These are phyloP conservation scores for Tetramorium alpestre DNA, from an alignment of 1,140 invertebrate genomes.

Conservation along the genomic window DNA sequence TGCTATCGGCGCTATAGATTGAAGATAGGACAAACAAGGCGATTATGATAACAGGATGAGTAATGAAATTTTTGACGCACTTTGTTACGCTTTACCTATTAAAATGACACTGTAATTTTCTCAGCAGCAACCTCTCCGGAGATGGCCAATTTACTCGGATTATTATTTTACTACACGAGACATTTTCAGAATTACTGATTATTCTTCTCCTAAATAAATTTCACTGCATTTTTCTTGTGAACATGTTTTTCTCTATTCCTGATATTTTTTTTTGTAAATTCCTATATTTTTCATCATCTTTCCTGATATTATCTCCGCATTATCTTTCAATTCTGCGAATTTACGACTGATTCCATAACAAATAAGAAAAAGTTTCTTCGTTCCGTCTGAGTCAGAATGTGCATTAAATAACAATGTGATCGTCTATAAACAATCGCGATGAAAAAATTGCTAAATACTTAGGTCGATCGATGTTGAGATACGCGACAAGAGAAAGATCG, in stretches of 20 bases:
- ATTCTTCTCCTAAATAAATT: slow-evolving; percentile 54
- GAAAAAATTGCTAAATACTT: not conserved
- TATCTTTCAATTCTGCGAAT: not conserved
- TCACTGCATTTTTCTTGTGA: not conserved
- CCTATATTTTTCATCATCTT: slow-evolving; percentile 22
- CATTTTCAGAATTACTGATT: not conserved
- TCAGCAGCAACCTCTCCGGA: not conserved
- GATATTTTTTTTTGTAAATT: slow-evolving; percentile 52
- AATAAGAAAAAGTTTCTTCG: slow-evolving; percentile 25
- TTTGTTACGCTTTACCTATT: not conserved
- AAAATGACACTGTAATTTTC: not conserved
- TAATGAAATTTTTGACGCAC: not conserved
- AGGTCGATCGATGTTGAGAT: not conserved
- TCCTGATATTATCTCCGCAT: not conserved
- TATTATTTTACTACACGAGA: not conserved
- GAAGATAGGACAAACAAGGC: not conserved
- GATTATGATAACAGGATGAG: not conserved
- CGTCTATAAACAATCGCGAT: not conserved
- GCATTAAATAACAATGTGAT: not conserved
- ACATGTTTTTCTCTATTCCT: not conserved
- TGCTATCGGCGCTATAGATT: not conserved
- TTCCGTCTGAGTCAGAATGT: not conserved
- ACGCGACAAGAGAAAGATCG: not conserved
- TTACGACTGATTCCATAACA: slow-evolving; percentile 27
- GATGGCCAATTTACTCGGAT: not conserved